Base-by-base conservation (phyloP, 1,140 invertebrate genomes). In the Lethrus apterus region DNA sequence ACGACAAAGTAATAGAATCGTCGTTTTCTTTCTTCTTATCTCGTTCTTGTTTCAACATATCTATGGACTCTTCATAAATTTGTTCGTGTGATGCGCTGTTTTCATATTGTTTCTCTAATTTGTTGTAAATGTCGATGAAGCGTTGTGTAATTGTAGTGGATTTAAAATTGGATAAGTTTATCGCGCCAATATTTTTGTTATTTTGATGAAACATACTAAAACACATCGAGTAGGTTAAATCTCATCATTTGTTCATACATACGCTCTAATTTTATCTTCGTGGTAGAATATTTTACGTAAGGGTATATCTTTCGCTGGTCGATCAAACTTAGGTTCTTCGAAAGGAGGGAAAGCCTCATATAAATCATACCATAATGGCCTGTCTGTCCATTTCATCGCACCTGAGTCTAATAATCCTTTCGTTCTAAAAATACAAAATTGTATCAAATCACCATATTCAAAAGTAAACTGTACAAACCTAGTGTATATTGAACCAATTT, bases 351-450 rank as follows among this genome's bases (percentile, higher is more conserved):
- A 92, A 8, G 81, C 77, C 68, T 81, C 76, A 60, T 93, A 93
- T 11, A 95, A 65, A 66, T 90, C 84, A 64, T 84, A 91, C 90
- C 92, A 95, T n/a, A 94, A 32, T 2, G 92, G 91, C 50, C 79
- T 72, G 54, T 93, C 87, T 56, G 84, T 77, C 17, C 78, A 66
- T 60, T 77, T 81, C 59, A 93, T 70, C 3, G 81, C 88, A 32
- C 82, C 83, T 14, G 81, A 75, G 50, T 77, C 74, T 2, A 94
- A 55, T 17, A 96, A 68, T 32, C 87, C 85, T 53, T 77, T 76
- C 2, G 84, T 68, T 66, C 90, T 93, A 61, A 45, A 33, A 31
- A 14, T 18, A 46, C 15, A 14, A 47, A 17, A 33, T 33, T 7
- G 29, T 33, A n/a, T 36, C 30, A 30, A 41, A 34, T 15, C 48